Evolutionary conservation across 2,113 vertebrate genomes (phyloP).

Genomic region (Corythornis madagascariensis): DNA sequence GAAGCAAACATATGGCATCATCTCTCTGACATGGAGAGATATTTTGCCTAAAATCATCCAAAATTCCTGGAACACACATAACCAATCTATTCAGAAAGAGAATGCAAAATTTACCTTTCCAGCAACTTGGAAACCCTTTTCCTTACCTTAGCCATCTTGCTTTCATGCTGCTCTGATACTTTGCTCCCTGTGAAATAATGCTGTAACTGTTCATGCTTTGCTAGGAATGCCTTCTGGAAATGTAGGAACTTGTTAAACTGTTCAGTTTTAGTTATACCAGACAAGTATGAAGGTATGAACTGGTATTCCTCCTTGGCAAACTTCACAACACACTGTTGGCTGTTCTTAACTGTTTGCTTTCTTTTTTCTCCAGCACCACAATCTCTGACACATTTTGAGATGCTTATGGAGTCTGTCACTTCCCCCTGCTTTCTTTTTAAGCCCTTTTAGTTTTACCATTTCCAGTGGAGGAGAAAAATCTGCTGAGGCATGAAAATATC

Average conservation of each 20-base stretch:
- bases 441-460: not conserved
- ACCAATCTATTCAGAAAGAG: not conserved
- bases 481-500: not conserved
- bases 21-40: not conserved
- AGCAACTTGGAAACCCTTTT: not conserved
- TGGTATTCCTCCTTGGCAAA: not conserved
- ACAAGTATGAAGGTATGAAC: conserved; percentile 32
- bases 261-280: conserved; percentile 40
- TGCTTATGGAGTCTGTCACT: not conserved
- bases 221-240: conserved; percentile 61
- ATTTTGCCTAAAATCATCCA: not conserved
- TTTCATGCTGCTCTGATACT: conserved; percentile 53
- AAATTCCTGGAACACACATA: not conserved
- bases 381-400: conserved; percentile 26
- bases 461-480: not conserved
- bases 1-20: not conserved
- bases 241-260: conserved; percentile 53
- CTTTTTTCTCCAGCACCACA: conserved; percentile 23
- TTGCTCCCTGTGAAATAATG: conserved; percentile 21
- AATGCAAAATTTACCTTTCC: not conserved
- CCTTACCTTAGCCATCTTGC: conserved; percentile 72
- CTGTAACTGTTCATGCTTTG: conserved; percentile 42
- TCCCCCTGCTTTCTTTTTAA: not conserved
- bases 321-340: not conserved
- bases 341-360: not conserved